Conservation (phyloP, 1,140 invertebrate species). For the Anoplophora glabripennis region DNA sequence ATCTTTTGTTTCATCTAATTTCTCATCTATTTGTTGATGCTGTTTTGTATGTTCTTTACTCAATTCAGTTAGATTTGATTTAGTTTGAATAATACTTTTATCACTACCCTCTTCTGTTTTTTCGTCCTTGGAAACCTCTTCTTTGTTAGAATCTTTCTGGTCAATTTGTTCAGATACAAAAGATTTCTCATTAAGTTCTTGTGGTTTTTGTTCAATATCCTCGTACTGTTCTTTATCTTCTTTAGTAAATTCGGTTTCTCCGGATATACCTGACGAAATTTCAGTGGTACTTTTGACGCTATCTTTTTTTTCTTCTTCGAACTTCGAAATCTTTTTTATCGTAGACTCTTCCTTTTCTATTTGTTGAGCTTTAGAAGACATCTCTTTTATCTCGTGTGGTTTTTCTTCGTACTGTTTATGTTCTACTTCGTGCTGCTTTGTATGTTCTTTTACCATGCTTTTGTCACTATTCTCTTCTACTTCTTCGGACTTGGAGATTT, state of each 20-base stretch:
- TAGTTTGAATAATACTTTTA: background rate
- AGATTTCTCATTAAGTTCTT: no score
- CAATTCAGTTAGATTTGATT: conserved; percentile 4
- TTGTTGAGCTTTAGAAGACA: background rate
- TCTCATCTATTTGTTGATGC: conserved; percentile 9
- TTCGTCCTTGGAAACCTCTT: conserved; percentile 21
- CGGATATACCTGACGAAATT: background rate
- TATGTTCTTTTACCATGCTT: no score
- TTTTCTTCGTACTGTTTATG: no score
- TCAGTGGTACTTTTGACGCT: background rate
- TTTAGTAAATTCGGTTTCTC: no score
- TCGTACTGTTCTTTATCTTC: no score
- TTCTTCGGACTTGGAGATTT: conserved; percentile 1
- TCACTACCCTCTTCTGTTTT: conserved; percentile 22
- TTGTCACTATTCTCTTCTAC: background rate
- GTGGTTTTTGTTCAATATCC: no score
- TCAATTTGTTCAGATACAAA: no score
- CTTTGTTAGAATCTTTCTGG: background rate
- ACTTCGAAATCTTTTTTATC: background rate
- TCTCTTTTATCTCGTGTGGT: conserved; percentile 20
- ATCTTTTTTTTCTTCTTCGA: conserved; percentile 11
- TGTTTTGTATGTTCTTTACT: conserved; percentile 15
- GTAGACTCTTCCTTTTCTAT: background rate
- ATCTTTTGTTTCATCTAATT: conserved; percentile 9
- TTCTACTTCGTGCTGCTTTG: no score